Evolutionary conservation across 1,140 invertebrate species (phyloP).

Genomic region (Brachionus plicatilis): DNA sequence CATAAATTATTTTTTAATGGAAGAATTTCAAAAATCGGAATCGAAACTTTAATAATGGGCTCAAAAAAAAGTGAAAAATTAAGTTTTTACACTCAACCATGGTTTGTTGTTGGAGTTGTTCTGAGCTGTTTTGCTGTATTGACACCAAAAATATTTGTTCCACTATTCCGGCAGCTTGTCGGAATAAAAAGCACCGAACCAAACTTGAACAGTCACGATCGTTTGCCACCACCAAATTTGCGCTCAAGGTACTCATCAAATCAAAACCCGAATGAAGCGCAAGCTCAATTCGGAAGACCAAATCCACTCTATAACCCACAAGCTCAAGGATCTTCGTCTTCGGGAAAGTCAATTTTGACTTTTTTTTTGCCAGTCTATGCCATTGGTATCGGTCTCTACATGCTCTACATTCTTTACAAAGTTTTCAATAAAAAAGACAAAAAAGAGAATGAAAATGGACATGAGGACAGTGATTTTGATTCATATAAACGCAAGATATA

Average conservation of each 20-base stretch:
- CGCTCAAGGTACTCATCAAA: background rate
- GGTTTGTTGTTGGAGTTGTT: slow-evolving; percentile 13
- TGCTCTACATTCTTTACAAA: slow-evolving; percentile 36
- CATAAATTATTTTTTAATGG: background rate
- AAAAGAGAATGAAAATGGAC: slow-evolving; percentile 11
- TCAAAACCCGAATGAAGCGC: background rate
- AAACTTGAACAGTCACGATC: background rate
- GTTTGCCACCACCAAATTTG: background rate
- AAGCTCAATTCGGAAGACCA: background rate
- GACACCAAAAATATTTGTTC: slow-evolving; percentile 39
- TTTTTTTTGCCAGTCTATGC: slow-evolving; percentile 37
- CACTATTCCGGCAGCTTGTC: background rate
- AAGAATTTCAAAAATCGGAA: background rate
- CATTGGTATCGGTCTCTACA: slow-evolving; percentile 36
- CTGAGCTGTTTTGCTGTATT: slow-evolving; percentile 25
- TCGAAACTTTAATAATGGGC: background rate
- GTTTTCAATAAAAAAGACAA: slow-evolving; percentile 34
- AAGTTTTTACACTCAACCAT: slow-evolving; percentile 26
- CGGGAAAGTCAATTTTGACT: slow-evolving; percentile 26
- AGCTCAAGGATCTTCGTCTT: background rate
- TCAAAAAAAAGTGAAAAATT: background rate
- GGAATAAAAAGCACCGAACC: background rate
- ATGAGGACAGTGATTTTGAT: slow-evolving; percentile 26
- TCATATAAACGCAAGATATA: background rate
- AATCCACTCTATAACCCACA: background rate